Evolutionary conservation across 2,113 vertebrate species (phyloP), one percentile per base, ranked within the genome.

Genomic region (Grus americana): DNA sequence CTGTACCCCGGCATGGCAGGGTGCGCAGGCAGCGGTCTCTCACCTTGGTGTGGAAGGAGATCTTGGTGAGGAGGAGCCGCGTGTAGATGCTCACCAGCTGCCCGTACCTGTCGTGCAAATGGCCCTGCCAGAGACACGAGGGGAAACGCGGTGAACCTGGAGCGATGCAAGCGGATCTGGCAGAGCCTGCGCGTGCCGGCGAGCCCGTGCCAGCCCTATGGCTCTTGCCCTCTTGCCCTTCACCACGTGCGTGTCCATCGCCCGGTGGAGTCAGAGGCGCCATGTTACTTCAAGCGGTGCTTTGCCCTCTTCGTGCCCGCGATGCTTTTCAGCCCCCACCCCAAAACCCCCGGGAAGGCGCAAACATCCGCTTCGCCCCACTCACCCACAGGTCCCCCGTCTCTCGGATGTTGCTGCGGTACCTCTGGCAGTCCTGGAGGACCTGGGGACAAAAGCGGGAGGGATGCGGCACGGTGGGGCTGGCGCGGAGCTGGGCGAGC

Each of bases 1-100:
- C 11, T 0, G 0, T 40, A 3, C n/a, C 19, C 47, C 1, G 1
- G 42, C 36, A 57, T 0, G 2, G 68, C 11, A 34, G 55, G 38
- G 44, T 21, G 57, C 0, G 8, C 57, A 58, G 29, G 59, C 3
- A 4, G n/a, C 38, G 20, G 62, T 26, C 21, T 42, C 40, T 94
- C 98, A 99, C 99, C 98, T 99, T 99, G 16, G 91, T 62, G 34
- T 99, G 99, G 96, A 99, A 99, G 96, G 99, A 98, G 97, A 99
- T 98, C 96, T 99, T 99, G 95, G 97, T 98, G 91, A 99, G 98
- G 62, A 99, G 96, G 49, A 99, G 98, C 80, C 98, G 99, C 24
- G 98, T 98, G 70, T 99, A 99, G 44, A 99, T 88, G 54, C 34
- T 97, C 80, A 99, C 99, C 90, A 99, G 98, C 92, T 99, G 99